Evolutionary conservation across 2,113 vertebrate species (phyloP).

Genomic region (Beaufortia kweichowensis): DNA sequence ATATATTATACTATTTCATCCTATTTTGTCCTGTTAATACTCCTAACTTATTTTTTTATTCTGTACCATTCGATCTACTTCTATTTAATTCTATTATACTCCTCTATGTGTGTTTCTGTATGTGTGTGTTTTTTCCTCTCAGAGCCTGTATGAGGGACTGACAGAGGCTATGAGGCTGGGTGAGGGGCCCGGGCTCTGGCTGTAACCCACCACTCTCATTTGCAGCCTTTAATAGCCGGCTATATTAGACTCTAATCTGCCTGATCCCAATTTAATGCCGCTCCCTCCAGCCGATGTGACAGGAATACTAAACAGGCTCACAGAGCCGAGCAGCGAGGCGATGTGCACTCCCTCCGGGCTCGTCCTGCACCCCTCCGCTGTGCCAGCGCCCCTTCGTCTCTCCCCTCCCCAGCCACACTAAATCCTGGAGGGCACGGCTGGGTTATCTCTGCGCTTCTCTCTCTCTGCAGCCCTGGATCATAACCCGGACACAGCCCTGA

Average conservation of each 20-base stretch:
- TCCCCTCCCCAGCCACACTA: slow-evolving; percentile 40
- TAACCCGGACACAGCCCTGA: slow-evolving; percentile 53
- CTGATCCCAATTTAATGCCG: slow-evolving; percentile 98
- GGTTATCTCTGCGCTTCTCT: slow-evolving; percentile 58
- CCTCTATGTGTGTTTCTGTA: neutral
- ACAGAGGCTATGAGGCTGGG: slow-evolving; percentile 73
- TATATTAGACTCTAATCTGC: slow-evolving; percentile 97
- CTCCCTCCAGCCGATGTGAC: slow-evolving; percentile 79
- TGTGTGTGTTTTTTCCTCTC: slow-evolving; percentile 38
- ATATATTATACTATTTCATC: neutral
- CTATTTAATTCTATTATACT: neutral
- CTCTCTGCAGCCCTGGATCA: slow-evolving; percentile 49
- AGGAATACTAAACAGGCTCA: slow-evolving; percentile 75
- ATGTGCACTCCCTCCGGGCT: slow-evolving; percentile 72
- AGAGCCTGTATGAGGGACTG: slow-evolving; percentile 36
- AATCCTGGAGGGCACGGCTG: slow-evolving; percentile 49
- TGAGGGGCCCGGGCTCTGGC: slow-evolving; percentile 64
- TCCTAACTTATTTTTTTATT: too few species aligned
- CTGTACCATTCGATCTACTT: too few species aligned
- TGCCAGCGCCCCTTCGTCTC: slow-evolving; percentile 36
- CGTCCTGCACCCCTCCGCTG: slow-evolving; percentile 52
- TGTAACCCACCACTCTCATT: slow-evolving; percentile 87
- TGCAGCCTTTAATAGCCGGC: slow-evolving; percentile 89
- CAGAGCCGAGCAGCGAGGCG: slow-evolving; percentile 71
- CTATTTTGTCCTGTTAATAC: too few species aligned